Percentiles rank a stretch among this genome's conserved stretches.
These are phyloP conservation scores for Urophycis tenuis DNA, from an alignment of 2,797 vertebrate genomes.

Conservation along the genomic window DNA sequence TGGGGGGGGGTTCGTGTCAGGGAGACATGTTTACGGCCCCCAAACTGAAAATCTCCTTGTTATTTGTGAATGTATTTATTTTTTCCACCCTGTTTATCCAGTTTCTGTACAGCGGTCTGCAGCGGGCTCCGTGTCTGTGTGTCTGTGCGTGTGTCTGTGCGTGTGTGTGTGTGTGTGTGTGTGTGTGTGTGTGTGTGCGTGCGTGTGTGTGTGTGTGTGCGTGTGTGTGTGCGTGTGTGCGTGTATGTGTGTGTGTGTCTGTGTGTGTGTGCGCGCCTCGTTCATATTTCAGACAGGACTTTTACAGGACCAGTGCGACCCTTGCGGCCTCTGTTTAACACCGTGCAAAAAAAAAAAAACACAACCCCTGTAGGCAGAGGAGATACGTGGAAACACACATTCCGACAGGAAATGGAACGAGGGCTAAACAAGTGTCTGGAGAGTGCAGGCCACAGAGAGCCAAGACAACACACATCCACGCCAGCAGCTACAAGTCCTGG, in stretches of 20 bases:
- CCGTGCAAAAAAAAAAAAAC: constrained; percentile 30
- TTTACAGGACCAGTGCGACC: constrained; percentile 39
- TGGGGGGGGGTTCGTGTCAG: constrained; percentile 5
- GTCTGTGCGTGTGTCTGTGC: neutral
- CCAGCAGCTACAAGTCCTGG: constrained; percentile 15
- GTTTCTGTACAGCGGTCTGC: neutral
- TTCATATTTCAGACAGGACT: constrained; percentile 16
- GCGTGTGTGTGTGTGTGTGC: neutral
- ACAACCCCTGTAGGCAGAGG: constrained; percentile 27
- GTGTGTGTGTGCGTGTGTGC: neutral
- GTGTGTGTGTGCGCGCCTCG: constrained; percentile 13
- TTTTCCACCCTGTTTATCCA: constrained; percentile 15
- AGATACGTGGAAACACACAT: constrained; percentile 35
- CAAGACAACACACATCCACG: constrained; percentile 21
- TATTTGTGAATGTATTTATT: constrained; percentile 31
- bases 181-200: neutral
- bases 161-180: neutral
- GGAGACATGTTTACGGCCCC: constrained; percentile 24
- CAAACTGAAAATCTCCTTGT: constrained; percentile 2
- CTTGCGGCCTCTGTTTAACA: constrained; percentile 36
- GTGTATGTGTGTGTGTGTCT: neutral
- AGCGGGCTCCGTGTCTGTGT: too few relatives aligned
- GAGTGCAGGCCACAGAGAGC: constrained; percentile 30
- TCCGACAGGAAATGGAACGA: constrained; percentile 29
- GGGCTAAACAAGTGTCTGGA: constrained; percentile 37